Conservation (phyloP, 2,888 invertebrate genomes). For the Cheilosia grossa region DNA sequence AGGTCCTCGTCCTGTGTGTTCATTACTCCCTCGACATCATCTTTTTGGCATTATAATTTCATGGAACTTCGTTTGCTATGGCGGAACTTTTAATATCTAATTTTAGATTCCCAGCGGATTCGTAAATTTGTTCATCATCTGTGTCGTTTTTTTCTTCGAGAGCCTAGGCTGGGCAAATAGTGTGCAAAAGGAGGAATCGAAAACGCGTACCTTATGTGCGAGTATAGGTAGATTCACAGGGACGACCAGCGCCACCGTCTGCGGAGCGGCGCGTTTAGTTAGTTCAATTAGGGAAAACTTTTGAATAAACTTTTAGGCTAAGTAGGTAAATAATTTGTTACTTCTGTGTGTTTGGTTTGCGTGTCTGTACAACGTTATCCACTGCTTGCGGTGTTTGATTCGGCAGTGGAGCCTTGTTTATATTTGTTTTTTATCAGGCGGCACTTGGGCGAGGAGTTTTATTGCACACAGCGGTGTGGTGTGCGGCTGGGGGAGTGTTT, state of each 20-base stretch:
- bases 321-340: conserved; percentile 69
- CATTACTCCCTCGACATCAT: conserved; percentile 72
- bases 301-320: conserved; percentile 69
- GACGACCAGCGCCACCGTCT: conserved; percentile 35
- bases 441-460: conserved; percentile 26
- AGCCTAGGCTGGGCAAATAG: conserved; percentile 56
- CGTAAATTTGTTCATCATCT: conserved; percentile 73
- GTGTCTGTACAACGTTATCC: neutral
- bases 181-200: conserved; percentile 51
- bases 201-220: conserved; percentile 31
- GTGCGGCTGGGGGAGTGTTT: neutral
- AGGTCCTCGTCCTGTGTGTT: conserved; percentile 41
- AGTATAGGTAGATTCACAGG: conserved; percentile 14
- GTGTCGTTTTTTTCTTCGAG: conserved; percentile 53
- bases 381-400: conserved; percentile 32
- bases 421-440: conserved; percentile 10
- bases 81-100: conserved; percentile 73
- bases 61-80: conserved; percentile 58
- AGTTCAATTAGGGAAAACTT: conserved; percentile 68
- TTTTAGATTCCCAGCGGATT: conserved; percentile 72
- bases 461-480: neutral
- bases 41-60: conserved; percentile 72
- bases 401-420: conserved; percentile 24
- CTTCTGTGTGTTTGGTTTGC: conserved; percentile 12
- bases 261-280: conserved; percentile 55